Percentiles rank a stretch among this genome's conserved stretches.
phyloP scores from a whole-genome alignment of 2,888 invertebrate genomes.

The Microdon myrmicae region DNA sequence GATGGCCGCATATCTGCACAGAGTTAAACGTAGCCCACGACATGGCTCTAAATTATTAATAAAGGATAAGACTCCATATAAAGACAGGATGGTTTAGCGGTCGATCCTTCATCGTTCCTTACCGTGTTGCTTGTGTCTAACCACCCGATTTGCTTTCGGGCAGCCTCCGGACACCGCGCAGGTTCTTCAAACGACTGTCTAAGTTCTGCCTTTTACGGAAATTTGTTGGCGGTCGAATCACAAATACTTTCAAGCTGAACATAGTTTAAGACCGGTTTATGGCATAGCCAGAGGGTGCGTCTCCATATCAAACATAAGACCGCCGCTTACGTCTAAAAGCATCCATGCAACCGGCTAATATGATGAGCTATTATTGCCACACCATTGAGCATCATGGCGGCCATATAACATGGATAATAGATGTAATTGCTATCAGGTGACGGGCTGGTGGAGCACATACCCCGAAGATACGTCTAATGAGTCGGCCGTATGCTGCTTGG shows the following conservation, averaged over 20 bases:
- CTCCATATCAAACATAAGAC: constrained; percentile 25
- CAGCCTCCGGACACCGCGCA: constrained; percentile 11
- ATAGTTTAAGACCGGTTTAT: constrained; percentile 42
- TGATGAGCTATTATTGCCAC: constrained; percentile 50
- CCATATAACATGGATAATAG: constrained; percentile 40
- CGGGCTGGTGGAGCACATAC: constrained; percentile 6
- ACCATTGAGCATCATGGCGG: constrained; percentile 46
- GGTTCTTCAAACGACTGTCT: constrained; percentile 27
- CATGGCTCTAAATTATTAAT: constrained; percentile 50
- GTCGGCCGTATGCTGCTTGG: constrained; percentile 23
- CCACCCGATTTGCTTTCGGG: constrained; percentile 42
- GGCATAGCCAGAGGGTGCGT: constrained; percentile 15
- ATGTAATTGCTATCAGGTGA: constrained; percentile 35
- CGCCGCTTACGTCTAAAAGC: constrained; percentile 27
- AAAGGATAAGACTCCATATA: constrained; percentile 46
- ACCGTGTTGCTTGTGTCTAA: too few species aligned
- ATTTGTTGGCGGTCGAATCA: constrained; percentile 31
- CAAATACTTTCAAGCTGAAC: constrained; percentile 28
- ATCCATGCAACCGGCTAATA: constrained; percentile 34
- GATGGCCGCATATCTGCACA: constrained; percentile 19
- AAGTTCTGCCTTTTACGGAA: constrained; percentile 35
- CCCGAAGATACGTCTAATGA: constrained; percentile 30
- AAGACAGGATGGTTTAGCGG: constrained; percentile 24
- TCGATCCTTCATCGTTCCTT: constrained; percentile 41
- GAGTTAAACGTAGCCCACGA: constrained; percentile 34